Conservation (phyloP, 2,113 vertebrate genomes). For the Trematomus loennbergii region DNA sequence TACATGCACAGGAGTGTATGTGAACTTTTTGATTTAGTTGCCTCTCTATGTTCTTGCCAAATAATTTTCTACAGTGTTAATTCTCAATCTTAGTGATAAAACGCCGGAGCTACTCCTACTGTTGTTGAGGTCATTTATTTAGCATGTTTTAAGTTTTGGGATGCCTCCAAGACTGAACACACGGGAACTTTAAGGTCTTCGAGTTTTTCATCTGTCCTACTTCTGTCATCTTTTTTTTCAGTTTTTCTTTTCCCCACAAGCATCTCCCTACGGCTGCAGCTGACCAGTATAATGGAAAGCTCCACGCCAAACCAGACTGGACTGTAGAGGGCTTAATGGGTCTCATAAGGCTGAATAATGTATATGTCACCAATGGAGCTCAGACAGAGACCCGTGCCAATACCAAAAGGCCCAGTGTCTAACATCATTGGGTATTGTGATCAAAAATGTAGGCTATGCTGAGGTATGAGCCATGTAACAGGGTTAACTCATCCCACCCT, state of each 20-base stretch:
- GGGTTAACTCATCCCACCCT: neutral
- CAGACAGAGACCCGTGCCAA: constrained; percentile 22
- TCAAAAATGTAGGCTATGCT: neutral
- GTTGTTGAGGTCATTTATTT: constrained; percentile 17
- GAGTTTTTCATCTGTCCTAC: constrained; percentile 23
- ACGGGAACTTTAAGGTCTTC: neutral
- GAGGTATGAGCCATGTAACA: neutral
- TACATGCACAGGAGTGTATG: constrained; percentile 10
- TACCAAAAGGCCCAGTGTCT: neutral
- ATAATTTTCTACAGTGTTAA: constrained; percentile 3
- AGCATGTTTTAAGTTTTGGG: constrained; percentile 9
- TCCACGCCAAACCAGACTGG: constrained; percentile 30
- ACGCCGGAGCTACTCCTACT: constrained; percentile 3
- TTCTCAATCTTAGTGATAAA: constrained; percentile 2
- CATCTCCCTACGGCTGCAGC: constrained; percentile 23
- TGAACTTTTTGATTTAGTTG: constrained; percentile 19
- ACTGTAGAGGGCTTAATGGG: constrained; percentile 23
- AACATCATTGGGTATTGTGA: neutral
- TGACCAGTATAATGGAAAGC: constrained; percentile 51
- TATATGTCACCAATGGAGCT: constrained; percentile 37
- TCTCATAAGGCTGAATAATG: constrained; percentile 45
- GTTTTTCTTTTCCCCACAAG: neutral
- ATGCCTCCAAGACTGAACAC: constrained; percentile 10
- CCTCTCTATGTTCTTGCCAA: constrained; percentile 10
- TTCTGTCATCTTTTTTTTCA: constrained; percentile 3